Evolutionary conservation across 2,888 invertebrate genomes (phyloP), one percentile per base, ranked within the genome.

Genomic region (Leptinotarsa tumamoca): DNA sequence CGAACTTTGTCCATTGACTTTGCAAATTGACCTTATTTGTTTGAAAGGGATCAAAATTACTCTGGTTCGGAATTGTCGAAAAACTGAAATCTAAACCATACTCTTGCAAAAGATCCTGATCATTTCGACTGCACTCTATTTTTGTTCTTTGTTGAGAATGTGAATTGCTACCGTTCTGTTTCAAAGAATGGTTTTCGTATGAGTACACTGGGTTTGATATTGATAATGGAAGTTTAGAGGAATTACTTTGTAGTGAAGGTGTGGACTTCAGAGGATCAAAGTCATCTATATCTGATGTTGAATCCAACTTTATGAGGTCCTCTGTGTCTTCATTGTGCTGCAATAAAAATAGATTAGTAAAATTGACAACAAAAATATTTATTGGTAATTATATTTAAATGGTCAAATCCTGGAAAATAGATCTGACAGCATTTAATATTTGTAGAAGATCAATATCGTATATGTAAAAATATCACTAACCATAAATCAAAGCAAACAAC

Each of bases 71-170:
- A 85, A 86, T 68, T 49, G 58, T 78, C 23, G 82, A 76, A 74
- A 84, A 84, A 71, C 91, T 89, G 85, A 94, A 94, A 87, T 94
- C 93, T 80, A 94, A 89, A 72, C 94, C 94, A 84, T 94, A 94
- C 83, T 94, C 94, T 83, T 93, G 92, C 79, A 94, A 89, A 73
- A 94, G 89, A 84, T 93, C 94, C 84, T 92, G 91, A 83, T 94
- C 94, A 76, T 90, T 89, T 66, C 87, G 82, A 76, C 73, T 81
- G 76, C 73, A 75, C 43, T 79, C 74, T 50, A 63, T 75, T 21
- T 71, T 72, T 50, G 67, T 61, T 50, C 63, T 66, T 54, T 77
- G 73, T 17, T 70, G 71, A 17, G 58, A 23, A 51, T 85, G 81
- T 86, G 89, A 85, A 82, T 88, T 89, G 74, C 88, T 89, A 87